Base-by-base conservation (phyloP, 2,797 vertebrate genomes). In the Dendrocincla tyrannina region DNA sequence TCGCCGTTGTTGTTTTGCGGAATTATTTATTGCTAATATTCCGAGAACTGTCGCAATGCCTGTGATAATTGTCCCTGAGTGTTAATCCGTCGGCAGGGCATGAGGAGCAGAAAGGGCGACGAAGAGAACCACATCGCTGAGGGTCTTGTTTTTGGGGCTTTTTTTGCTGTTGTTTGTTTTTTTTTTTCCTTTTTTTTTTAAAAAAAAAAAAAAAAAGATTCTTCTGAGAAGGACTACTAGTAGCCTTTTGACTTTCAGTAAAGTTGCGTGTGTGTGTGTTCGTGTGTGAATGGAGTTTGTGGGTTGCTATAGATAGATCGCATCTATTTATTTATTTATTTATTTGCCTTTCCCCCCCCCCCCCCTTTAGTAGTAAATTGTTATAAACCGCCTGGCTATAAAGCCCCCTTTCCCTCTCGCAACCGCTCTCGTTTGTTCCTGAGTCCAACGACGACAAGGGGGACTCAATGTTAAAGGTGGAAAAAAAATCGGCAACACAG, bases 381-480 rank as follows among this genome's bases (percentile, higher is more conserved):
- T 53, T 85, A 53, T 47, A 75, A 44, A 35, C 33, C 11, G 27
- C 46, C 70, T 39, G 91, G 76, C 91, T 69, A 70, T 68, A 69
- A 77, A 59, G 24, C 28, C 76, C 82, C 73, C 24, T 85, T 81
- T 94, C 81, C 50, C 80, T 91, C 85, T 62, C 60, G 60, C 68
- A 58, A 64, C 89, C 73, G 27, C 58, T 91, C 80, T 86, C 68
- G 77, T 88, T 88, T 94, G 79, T 88, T 91, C 72, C 77, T 6
- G 64, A 94, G 42, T 73, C 85, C 80, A 69, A 69, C 44, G 69
- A 89, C 82, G 84, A 93, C 89, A 83, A 96, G 89, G 91, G 94
- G 93, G 93, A 95, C 55, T 96, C 80, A 46, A 59, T 88, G 97
- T 95, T 91, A 80, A 76, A 87, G 91, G 88, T 85, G 82, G 84